Evolutionary conservation across 2,113 vertebrate genomes (phyloP), one percentile per base, ranked within the genome.

Genomic region (Sinocyclocheilus anophthalmus): DNA sequence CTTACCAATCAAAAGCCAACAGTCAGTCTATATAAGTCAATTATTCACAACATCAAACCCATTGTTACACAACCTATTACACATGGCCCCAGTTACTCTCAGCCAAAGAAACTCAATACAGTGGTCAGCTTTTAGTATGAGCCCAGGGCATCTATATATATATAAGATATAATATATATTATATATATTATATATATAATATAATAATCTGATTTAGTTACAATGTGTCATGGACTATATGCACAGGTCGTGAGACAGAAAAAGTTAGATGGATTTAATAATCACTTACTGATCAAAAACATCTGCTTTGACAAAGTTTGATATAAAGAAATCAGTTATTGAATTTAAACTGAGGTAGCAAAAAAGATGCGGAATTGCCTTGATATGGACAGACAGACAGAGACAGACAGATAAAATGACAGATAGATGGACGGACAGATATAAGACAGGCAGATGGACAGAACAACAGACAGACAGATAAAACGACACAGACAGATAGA

Each of bases 21-120:
- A 24, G 30, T 20, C 2, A 61, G 61, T 69, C 14, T 69, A n/a
- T 84, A 73, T 16, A n/a, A 16, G 59, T 16, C 39, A 70, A 16
- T 57, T 55, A 69, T 84, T 76, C 65, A 80, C 75, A 69, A 69
- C 61, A 82, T 89, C 61, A 83, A 78, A 76, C 10, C 16, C 37
- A 53, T 67, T 83, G 45, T 75, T 78, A 73, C 48, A 61, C 80
- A 81, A 81, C 10, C n/a, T 10, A 70, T 80, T 65, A 76, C 63
- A 13, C 14, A 78, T 75, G 72, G n/a, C n/a, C n/a, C n/a, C 78
- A 84, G 73, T 12, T 12, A 16, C 22, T 10, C 30, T 72, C 72
- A 53, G 45, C 76, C 67, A 84, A 48, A 84, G 76, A 33, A 30
- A 26, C 81, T 59, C 59, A 77, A 82, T 30, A 53, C 48, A 69